Evolutionary conservation across 2,113 vertebrate genomes (phyloP).

Genomic region (Chelonoidis abingdonii): DNA sequence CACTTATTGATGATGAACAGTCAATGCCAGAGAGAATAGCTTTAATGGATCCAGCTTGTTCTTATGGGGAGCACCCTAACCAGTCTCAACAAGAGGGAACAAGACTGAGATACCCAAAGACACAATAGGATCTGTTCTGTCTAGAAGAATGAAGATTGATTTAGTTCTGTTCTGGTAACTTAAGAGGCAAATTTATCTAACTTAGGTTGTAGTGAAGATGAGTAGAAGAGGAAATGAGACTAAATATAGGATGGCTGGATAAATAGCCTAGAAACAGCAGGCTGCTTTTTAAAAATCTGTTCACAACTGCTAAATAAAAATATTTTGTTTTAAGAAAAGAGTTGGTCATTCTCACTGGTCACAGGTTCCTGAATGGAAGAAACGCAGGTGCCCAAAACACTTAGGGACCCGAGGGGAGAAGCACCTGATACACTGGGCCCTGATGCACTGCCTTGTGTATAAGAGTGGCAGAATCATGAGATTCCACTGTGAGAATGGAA

Average conservation of each 20-base stretch:
- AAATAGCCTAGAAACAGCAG: not conserved
- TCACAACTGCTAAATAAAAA: not conserved
- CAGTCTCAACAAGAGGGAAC: slow-evolving; percentile 48
- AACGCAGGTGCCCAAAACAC: not conserved
- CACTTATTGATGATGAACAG: slow-evolving; percentile 42
- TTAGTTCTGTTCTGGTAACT: slow-evolving; percentile 39
- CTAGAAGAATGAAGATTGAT: slow-evolving; percentile 50
- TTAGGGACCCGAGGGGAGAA: too few relatives aligned
- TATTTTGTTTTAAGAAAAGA: not conserved
- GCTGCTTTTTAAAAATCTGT: not conserved
- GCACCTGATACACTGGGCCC: too few relatives aligned
- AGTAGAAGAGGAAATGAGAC: too few relatives aligned
- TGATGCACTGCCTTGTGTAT: too few relatives aligned
- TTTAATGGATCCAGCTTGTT: not conserved
- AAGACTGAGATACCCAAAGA: slow-evolving; percentile 36
- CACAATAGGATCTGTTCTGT: slow-evolving; percentile 31
- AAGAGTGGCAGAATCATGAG: slow-evolving; percentile 7
- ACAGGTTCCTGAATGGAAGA: not conserved
- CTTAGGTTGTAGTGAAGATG: not conserved
- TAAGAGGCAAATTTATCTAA: slow-evolving; percentile 9
- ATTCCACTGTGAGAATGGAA: slow-evolving; percentile 21
- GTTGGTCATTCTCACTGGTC: not conserved
- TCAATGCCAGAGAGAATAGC: too few relatives aligned
- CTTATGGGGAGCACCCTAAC: slow-evolving; percentile 59
- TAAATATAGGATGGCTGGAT: not conserved